Conservation (phyloP, 2,797 vertebrate species). For the Vespertilio murinus region DNA sequence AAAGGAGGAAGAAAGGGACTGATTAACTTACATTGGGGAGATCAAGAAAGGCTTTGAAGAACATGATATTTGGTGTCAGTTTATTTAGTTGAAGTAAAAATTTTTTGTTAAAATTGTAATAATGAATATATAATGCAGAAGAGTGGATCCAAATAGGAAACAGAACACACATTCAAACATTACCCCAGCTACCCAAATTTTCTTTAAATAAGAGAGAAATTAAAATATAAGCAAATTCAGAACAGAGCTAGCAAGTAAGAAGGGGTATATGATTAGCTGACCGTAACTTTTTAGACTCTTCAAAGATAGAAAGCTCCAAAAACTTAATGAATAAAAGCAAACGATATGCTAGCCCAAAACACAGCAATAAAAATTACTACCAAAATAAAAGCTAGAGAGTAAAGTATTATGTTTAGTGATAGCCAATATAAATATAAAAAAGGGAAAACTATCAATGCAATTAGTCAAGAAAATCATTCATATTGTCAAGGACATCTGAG, state of each 20-base stretch:
- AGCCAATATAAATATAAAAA: background rate
- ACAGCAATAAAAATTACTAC: background rate
- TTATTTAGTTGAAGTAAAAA: background rate
- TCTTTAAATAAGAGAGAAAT: background rate
- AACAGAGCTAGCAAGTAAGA: background rate
- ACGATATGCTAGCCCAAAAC: background rate
- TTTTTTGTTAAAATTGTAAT: background rate
- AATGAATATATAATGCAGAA: background rate
- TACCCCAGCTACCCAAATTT: background rate
- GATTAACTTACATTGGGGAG: background rate
- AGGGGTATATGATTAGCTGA: background rate
- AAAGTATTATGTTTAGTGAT: background rate
- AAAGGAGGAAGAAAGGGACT: background rate
- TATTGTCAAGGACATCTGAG: background rate
- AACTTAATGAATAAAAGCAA: background rate
- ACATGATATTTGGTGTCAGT: background rate
- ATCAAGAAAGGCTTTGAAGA: background rate
- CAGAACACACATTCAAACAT: background rate
- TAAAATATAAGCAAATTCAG: background rate
- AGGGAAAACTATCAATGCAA: background rate
- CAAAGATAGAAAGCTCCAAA: background rate
- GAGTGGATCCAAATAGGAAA: background rate
- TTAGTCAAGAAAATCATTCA: background rate
- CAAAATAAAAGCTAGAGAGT: background rate
- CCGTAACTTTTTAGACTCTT: background rate